Percentiles rank a stretch among this genome's conserved stretches.
Conservation (phyloP, 1,140 invertebrate species). For the Gonioctena quinquepunctata region DNA sequence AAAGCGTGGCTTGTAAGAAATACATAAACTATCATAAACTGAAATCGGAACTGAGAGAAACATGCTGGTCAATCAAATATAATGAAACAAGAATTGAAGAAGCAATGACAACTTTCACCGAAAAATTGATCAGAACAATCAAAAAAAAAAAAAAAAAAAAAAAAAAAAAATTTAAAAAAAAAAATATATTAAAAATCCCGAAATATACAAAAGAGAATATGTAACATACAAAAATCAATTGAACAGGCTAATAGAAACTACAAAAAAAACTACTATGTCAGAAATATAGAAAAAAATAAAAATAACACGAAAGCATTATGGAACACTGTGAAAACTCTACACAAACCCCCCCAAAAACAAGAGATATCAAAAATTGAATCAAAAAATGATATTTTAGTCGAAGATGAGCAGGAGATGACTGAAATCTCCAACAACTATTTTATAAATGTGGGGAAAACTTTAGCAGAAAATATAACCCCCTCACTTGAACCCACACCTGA, state of each 20-base stretch:
- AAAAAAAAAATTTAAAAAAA: neutral
- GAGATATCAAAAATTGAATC: neutral
- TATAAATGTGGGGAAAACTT: neutral
- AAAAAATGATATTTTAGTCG: neutral
- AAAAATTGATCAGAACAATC: too few relatives aligned
- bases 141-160: too few relatives aligned
- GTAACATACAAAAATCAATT: neutral
- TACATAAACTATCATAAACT: neutral
- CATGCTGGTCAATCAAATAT: neutral
- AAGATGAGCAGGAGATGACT: neutral
- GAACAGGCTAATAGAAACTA: neutral
- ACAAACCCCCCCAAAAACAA: neutral
- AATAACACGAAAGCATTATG: neutral
- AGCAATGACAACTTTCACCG: neutral
- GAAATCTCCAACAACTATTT: neutral
- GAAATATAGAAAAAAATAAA: neutral
- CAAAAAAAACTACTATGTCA: neutral
- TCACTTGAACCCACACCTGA: neutral
- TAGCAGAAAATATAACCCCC: neutral
- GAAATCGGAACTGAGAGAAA: neutral
- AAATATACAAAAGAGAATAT: neutral
- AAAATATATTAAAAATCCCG: neutral
- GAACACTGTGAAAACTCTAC: neutral
- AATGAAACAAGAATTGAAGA: too few relatives aligned
- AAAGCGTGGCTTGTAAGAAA: neutral